phyloP scores from a whole-genome alignment of 2,113 vertebrate genomes.

The Engraulis encrasicolus region DNA sequence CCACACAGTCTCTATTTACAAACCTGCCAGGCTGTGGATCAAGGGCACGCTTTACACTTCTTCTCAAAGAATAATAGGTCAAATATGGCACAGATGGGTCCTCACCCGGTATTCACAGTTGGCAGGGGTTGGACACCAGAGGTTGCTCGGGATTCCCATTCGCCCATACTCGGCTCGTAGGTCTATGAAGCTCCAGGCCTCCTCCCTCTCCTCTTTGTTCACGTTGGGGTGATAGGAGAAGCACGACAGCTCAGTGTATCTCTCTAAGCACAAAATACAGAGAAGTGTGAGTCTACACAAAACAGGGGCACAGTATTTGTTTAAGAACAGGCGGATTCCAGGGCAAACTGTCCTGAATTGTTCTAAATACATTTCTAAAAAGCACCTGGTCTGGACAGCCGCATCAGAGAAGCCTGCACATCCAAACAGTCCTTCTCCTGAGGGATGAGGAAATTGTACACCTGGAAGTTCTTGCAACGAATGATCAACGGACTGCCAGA shows the following conservation, averaged over 20 bases:
- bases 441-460: constrained; percentile 85
- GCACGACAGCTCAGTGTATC: constrained; percentile 93
- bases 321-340: no score
- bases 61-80: background rate
- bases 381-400: constrained; percentile 89
- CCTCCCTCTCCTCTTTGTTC: constrained; percentile 87
- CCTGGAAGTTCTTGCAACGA: constrained; percentile 92
- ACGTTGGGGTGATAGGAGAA: constrained; percentile 93
- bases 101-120: constrained; percentile 92
- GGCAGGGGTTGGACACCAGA: constrained; percentile 87
- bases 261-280: constrained; percentile 74
- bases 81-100: constrained; percentile 49
- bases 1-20: no score
- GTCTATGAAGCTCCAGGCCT: constrained; percentile 88
- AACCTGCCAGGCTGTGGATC: background rate
- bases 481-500: constrained; percentile 87
- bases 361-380: background rate
- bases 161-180: constrained; percentile 84
- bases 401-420: constrained; percentile 83
- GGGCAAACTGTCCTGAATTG: no score
- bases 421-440: constrained; percentile 92
- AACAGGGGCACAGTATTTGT: no score
- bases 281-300: background rate
- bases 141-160: constrained; percentile 89
- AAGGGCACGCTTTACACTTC: background rate